These are phyloP conservation scores for Marcusenius ussheri DNA, from an alignment of 2,113 vertebrate genomes.

Conservation along the genomic window DNA sequence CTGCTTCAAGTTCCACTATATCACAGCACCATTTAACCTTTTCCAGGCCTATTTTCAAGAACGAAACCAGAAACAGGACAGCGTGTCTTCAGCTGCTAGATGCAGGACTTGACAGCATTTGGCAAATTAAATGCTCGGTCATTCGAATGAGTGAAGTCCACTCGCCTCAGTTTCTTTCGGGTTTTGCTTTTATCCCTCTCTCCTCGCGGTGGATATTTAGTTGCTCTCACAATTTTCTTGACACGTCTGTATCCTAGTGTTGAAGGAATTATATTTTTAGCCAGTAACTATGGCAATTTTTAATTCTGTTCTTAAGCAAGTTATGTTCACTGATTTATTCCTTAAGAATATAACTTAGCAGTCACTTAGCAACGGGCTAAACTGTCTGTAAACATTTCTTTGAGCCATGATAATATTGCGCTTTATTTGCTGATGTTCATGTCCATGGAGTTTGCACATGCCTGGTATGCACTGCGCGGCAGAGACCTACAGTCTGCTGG, in stretches of 20 bases:
- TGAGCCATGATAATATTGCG: neutral
- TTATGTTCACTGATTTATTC: neutral
- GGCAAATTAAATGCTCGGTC: neutral
- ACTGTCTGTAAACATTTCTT: neutral
- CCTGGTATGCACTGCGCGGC: neutral
- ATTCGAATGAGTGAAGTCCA: neutral
- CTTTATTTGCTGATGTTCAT: neutral
- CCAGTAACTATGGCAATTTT: slow-evolving; percentile 3
- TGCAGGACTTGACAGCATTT: neutral
- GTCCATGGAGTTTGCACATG: neutral
- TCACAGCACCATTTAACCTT: neutral
- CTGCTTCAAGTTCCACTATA: neutral
- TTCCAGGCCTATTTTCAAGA: neutral
- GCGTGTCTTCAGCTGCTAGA: neutral
- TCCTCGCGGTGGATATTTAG: neutral
- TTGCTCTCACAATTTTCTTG: neutral
- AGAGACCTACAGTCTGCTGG: neutral
- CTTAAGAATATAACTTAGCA: neutral
- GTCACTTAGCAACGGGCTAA: neutral
- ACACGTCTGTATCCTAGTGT: neutral
- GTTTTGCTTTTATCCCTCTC: neutral
- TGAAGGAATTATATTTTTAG: slow-evolving; percentile 7
- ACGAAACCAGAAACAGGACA: neutral
- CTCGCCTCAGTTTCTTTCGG: neutral
- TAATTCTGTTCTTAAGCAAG: neutral